These are phyloP conservation scores for Isaurus tuberculatus DNA, from an alignment of 92 coral and sea anemone species.

Conservation along the genomic window DNA sequence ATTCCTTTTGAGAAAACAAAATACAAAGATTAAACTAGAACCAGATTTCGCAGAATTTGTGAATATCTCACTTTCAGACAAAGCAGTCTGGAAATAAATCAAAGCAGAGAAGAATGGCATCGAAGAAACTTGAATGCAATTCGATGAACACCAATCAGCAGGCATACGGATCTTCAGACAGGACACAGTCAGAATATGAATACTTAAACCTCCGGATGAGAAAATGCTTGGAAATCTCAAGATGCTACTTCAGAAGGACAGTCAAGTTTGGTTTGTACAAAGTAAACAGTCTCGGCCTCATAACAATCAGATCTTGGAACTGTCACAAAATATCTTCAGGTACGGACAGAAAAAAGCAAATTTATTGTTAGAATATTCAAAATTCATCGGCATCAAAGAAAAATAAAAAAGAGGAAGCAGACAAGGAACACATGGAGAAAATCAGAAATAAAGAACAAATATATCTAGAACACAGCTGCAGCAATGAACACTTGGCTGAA, in stretches of 20 bases:
- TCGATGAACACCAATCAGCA: constrained; percentile 32
- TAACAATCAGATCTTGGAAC: constrained; percentile 43
- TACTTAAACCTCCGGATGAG: constrained; percentile 7
- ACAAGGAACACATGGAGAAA: background rate
- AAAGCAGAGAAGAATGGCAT: background rate
- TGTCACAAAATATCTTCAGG: constrained; percentile 41
- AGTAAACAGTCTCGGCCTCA: constrained; percentile 41
- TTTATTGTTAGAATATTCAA: constrained; percentile 9
- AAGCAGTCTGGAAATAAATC: constrained; percentile 32
- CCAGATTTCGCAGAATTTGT: background rate
- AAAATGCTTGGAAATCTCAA: constrained; percentile 21
- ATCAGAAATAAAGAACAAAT: background rate
- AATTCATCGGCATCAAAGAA: background rate
- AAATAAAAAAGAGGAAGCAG: background rate
- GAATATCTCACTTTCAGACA: constrained; percentile 17
- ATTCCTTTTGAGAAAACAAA: constrained; percentile 1
- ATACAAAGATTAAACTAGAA: constrained; percentile 9
- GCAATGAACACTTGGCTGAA: background rate
- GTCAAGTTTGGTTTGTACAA: constrained; percentile 37
- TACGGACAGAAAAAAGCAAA: constrained; percentile 29
- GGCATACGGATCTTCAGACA: constrained; percentile 26
- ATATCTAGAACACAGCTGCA: background rate
- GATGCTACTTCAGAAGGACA: constrained; percentile 24
- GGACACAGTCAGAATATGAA: constrained; percentile 39
- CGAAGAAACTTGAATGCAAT: constrained; percentile 5